Conservation (phyloP, 1,140 invertebrate genomes). For the Dufourea novaeangliae region DNA sequence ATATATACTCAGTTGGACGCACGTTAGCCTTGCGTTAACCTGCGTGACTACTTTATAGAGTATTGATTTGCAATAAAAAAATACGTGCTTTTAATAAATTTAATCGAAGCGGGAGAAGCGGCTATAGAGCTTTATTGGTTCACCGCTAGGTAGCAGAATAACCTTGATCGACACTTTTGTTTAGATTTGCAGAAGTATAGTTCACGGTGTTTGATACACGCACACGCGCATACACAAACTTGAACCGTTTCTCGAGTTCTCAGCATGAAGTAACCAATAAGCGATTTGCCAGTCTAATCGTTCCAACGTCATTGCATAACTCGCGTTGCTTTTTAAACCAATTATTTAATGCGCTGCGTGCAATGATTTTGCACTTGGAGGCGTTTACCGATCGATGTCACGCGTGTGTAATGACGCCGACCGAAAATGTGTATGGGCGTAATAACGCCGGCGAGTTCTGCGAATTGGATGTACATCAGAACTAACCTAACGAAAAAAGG, state of each 20-base stretch:
- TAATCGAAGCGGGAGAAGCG: conserved; percentile 46
- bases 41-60: conserved; percentile 5
- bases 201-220: conserved; percentile 2
- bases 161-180: conserved; percentile 38
- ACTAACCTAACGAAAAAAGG: conserved; percentile 63
- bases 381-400: conserved; percentile 57
- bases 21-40: background rate
- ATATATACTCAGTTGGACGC: no score
- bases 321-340: conserved; percentile 60
- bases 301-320: conserved; percentile 64
- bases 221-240: background rate
- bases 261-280: conserved; percentile 47
- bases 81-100: conserved; percentile 51
- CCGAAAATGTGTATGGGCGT: conserved; percentile 63
- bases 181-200: conserved; percentile 43
- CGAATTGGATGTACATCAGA: conserved; percentile 48
- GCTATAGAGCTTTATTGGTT: conserved; percentile 30
- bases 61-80: conserved; percentile 53
- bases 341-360: conserved; percentile 59
- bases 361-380: conserved; percentile 62
- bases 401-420: conserved; percentile 46
- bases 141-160: conserved; percentile 39
- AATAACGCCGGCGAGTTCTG: conserved; percentile 61
- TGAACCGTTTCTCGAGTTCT: conserved; percentile 22
- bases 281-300: conserved; percentile 68